phyloP scores from a whole-genome alignment of 2,113 vertebrate species.

The Paramormyrops kingsleyae region DNA sequence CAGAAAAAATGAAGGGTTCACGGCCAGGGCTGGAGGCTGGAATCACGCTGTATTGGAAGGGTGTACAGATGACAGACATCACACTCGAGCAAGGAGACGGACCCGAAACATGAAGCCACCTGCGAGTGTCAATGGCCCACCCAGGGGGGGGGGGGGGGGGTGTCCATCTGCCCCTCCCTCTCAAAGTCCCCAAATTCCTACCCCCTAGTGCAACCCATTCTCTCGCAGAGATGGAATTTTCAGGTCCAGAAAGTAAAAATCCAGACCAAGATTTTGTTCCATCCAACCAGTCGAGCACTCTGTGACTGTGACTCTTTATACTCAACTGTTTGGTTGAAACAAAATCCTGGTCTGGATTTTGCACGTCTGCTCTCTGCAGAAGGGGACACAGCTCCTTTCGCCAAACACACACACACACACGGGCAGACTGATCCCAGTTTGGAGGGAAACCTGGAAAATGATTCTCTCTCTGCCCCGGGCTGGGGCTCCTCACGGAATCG shows the following conservation, averaged over 20 bases:
- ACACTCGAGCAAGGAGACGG: constrained; percentile 33
- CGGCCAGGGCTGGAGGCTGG: constrained; percentile 37
- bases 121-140: not conserved
- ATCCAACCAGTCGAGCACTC: not conserved
- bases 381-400: not conserved
- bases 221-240: not conserved
- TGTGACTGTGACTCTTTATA: not conserved
- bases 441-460: not conserved
- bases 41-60: constrained; percentile 63
- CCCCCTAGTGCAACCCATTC: not conserved
- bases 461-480: not conserved
- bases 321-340: not conserved
- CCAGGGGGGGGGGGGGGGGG: not conserved
- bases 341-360: not conserved
- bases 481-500: constrained; percentile 29
- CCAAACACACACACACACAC: not conserved
- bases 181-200: not conserved
- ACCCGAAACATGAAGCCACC: not conserved
- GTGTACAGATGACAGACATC: constrained; percentile 57
- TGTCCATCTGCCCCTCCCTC: not conserved
- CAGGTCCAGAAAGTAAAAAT: not conserved
- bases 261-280: not conserved
- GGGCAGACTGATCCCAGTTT: not conserved
- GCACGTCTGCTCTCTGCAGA: not conserved
- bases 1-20: constrained; percentile 38